Conservation (phyloP, 2,888 invertebrate genomes). For the Dryadula phaetusa region DNA sequence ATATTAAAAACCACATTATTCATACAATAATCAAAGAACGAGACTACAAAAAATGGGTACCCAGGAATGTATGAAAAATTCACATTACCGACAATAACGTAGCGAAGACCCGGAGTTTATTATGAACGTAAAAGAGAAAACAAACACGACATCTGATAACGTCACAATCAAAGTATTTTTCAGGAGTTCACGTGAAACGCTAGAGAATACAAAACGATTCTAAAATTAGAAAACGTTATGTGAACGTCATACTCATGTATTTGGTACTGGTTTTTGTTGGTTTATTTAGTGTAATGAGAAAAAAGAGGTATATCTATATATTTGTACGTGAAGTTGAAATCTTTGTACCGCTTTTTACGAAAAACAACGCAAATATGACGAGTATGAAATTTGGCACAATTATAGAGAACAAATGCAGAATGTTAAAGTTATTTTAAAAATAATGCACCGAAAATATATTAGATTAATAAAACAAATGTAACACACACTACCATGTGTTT, state of each 20-base stretch:
- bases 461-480: too few species aligned
- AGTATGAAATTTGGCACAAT: too few species aligned
- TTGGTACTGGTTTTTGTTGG: background rate
- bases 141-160: background rate
- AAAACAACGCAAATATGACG: too few species aligned
- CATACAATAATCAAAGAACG: background rate
- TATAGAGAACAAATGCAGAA: too few species aligned
- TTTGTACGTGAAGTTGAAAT: too few species aligned
- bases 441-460: too few species aligned
- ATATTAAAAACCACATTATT: too few species aligned
- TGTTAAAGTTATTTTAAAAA: too few species aligned
- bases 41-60: background rate
- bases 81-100: background rate
- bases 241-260: background rate
- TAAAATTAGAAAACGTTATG: background rate
- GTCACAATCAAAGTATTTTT: background rate
- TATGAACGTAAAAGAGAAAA: slow-evolving; percentile 4
- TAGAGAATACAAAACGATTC: slow-evolving; percentile 2
- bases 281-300: background rate
- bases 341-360: too few species aligned
- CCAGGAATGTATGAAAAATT: background rate
- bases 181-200: background rate
- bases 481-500: too few species aligned
- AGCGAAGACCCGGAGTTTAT: background rate
- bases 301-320: too few species aligned